phyloP scores from a whole-genome alignment of 2,113 vertebrate species.

The Eclectus roratus region DNA sequence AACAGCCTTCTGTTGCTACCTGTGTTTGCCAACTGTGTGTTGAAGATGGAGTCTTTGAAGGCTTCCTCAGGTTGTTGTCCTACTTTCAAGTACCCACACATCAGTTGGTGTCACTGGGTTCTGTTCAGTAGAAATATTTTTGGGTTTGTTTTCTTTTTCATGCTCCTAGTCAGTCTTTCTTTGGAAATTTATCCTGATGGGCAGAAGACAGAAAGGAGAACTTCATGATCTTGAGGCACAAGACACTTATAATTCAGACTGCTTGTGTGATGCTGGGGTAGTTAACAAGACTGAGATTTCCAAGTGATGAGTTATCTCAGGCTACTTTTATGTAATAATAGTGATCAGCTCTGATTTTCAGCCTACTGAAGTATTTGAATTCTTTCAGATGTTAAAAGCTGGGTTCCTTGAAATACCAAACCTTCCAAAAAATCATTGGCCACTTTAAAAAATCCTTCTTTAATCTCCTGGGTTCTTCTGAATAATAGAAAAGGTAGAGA shows the following conservation, averaged over 20 bases:
- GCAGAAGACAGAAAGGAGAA: background rate
- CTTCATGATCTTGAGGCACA: background rate
- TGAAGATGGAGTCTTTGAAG: background rate
- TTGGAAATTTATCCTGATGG: background rate
- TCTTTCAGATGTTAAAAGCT: background rate
- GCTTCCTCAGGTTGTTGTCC: background rate
- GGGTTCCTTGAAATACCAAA: background rate
- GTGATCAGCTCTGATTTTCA: background rate
- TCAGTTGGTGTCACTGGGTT: background rate
- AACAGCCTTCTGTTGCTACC: background rate
- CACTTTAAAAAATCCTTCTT: background rate
- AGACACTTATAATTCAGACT: background rate
- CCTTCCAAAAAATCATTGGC: background rate
- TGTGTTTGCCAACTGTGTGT: background rate
- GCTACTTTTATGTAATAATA: background rate
- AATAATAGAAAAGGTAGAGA: background rate
- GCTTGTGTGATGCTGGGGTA: background rate
- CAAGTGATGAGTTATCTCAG: background rate
- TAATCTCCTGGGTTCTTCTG: background rate
- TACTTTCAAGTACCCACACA: background rate
- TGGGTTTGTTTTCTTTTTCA: background rate
- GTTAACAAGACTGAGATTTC: background rate
- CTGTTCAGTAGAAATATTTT: background rate
- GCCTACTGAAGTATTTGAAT: background rate
- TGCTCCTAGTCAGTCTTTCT: background rate